Percentiles rank a stretch among this genome's conserved stretches.
phyloP scores from a whole-genome alignment of 2,888 invertebrate genomes.

The Thalpophila matura region DNA sequence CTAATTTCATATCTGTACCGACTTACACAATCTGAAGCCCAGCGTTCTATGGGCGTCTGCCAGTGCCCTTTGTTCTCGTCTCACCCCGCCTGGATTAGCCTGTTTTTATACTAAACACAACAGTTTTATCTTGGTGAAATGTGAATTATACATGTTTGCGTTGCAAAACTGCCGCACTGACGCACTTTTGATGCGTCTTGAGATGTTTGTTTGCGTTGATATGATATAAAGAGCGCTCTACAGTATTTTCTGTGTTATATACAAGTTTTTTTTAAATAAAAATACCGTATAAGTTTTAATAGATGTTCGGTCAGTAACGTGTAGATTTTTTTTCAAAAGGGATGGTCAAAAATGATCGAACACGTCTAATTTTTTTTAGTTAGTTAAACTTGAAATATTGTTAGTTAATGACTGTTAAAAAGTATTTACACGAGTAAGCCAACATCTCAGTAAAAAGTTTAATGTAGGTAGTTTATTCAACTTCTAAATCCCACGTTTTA shows the following conservation, averaged over 20 bases:
- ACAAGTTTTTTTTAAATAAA: too few relatives aligned
- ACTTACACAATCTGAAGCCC: too few relatives aligned
- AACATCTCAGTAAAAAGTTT: not conserved
- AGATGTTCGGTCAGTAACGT: too few relatives aligned
- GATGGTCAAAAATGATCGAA: too few relatives aligned
- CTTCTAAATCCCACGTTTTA: not conserved
- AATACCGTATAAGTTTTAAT: too few relatives aligned
- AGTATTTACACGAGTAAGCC: not conserved
- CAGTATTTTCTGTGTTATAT: too few relatives aligned
- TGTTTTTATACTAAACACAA: conserved; percentile 87
- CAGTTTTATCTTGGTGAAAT: conserved; percentile 82
- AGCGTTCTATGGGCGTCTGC: too few relatives aligned
- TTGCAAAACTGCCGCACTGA: conserved; percentile 71
- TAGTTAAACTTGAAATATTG: not conserved
- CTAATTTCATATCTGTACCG: too few relatives aligned
- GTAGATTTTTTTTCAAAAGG: too few relatives aligned
- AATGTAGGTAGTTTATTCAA: not conserved
- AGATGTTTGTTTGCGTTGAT: conserved; percentile 17
- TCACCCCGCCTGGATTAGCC: conserved; percentile 85
- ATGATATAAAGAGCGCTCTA: too few relatives aligned
- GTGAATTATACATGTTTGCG: conserved; percentile 78
- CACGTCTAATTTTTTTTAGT: too few relatives aligned
- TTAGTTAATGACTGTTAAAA: not conserved
- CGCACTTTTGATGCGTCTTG: conserved; percentile 42
- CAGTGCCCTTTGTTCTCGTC: conserved; percentile 88